phyloP scores from a whole-genome alignment of 2,888 invertebrate species.

The Epicampocera succincta region DNA sequence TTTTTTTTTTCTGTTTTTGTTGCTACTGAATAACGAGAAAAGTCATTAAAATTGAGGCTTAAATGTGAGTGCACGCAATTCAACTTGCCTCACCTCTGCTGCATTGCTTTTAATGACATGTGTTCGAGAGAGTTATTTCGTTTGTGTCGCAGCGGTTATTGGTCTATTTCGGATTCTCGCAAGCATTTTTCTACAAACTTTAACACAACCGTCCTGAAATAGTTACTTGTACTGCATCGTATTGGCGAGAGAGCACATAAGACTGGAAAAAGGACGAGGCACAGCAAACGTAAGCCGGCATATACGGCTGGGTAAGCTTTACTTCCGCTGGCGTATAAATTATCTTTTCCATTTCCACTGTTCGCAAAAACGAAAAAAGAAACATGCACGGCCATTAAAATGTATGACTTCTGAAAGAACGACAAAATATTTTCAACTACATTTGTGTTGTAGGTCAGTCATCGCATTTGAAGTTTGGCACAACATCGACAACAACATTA shows the following conservation, averaged over 20 bases:
- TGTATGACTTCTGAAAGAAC: slow-evolving; percentile 29
- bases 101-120: slow-evolving; percentile 20
- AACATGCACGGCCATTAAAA: slow-evolving; percentile 2
- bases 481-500: slow-evolving; percentile 18
- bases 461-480: slow-evolving; percentile 28
- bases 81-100: background rate
- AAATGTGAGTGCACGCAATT: slow-evolving; percentile 52
- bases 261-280: slow-evolving; percentile 22
- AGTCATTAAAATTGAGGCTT: slow-evolving; percentile 48
- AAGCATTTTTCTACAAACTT: background rate
- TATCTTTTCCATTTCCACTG: slow-evolving; percentile 24
- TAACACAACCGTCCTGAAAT: slow-evolving; percentile 15
- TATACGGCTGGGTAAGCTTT: slow-evolving; percentile 18
- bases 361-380: background rate
- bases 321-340: slow-evolving; percentile 56
- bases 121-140: slow-evolving; percentile 16
- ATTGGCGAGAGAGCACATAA: background rate
- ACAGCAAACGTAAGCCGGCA: slow-evolving; percentile 17
- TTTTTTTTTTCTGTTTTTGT: slow-evolving; percentile 27
- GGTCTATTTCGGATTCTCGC: slow-evolving; percentile 45
- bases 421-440: slow-evolving; percentile 28
- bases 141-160: slow-evolving; percentile 31
- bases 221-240: slow-evolving; percentile 6
- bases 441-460: slow-evolving; percentile 59
- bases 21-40: slow-evolving; percentile 20